Conservation (phyloP, 2,888 invertebrate genomes). For the Sicus ferrugineus region DNA sequence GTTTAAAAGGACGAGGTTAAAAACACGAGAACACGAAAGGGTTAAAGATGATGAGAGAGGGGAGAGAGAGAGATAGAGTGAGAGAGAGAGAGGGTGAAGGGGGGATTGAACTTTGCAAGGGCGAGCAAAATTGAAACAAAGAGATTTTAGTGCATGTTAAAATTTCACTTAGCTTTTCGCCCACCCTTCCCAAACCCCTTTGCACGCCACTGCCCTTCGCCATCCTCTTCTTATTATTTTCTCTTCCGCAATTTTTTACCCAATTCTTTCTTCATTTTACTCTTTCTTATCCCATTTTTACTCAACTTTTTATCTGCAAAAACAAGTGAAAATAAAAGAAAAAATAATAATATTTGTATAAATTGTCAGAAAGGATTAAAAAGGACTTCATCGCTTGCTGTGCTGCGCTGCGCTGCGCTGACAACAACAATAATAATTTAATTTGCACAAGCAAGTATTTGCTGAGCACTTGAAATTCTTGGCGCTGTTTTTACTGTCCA, state of each 20-base stretch:
- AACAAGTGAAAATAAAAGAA: too few relatives aligned
- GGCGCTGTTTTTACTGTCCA: neutral
- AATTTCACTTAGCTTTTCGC: neutral
- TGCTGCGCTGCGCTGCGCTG: neutral
- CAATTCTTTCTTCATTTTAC: neutral
- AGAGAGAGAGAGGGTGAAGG: neutral
- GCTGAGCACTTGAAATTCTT: neutral
- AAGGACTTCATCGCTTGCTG: neutral
- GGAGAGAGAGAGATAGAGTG: neutral
- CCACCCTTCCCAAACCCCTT: neutral
- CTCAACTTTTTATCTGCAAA: neutral
- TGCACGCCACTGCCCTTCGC: neutral
- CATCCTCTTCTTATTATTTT: neutral
- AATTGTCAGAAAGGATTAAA: conserved; percentile 6
- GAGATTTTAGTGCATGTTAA: conserved; percentile 17
- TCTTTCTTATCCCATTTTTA: neutral
- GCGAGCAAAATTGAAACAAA: conserved; percentile 15
- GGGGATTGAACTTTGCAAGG: neutral
- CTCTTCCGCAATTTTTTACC: neutral
- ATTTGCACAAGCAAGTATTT: conserved; percentile 3
- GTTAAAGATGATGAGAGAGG: neutral
- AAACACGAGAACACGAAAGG: neutral
- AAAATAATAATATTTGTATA: neutral
- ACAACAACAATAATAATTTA: neutral
- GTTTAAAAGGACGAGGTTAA: conserved; percentile 10